These are phyloP conservation scores for Oxystoma pomonae DNA, from an alignment of 2,888 invertebrate genomes.

Conservation along the genomic window DNA sequence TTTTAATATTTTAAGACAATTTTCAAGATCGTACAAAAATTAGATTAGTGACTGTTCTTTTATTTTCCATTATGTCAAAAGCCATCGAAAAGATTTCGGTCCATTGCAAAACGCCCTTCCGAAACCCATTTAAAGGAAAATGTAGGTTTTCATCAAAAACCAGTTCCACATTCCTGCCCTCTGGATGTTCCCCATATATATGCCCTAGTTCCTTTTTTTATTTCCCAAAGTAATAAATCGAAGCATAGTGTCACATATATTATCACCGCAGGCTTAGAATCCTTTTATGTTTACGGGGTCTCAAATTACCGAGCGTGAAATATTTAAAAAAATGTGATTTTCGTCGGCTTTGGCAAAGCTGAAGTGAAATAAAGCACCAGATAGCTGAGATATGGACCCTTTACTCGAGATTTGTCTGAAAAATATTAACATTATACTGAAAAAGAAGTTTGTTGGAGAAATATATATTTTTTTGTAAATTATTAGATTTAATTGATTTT, in stretches of 20 bases:
- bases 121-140: not conserved
- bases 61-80: too few relatives aligned
- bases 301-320: conserved; percentile 21
- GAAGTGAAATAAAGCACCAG: conserved; percentile 7
- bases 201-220: conserved; percentile 14
- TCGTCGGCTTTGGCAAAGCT: conserved; percentile 4
- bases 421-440: too few relatives aligned
- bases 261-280: conserved; percentile 14
- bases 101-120: too few relatives aligned
- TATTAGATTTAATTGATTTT: too few relatives aligned
- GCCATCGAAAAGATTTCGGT: too few relatives aligned
- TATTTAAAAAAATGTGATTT: conserved; percentile 22
- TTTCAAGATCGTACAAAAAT: too few relatives aligned
- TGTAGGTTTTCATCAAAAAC: not conserved
- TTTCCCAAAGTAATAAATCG: conserved; percentile 20
- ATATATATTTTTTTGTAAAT: too few relatives aligned
- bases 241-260: conserved; percentile 23
- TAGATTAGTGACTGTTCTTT: too few relatives aligned
- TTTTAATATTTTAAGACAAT: too few relatives aligned
- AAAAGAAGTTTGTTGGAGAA: too few relatives aligned
- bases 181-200: not conserved
- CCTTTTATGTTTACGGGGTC: conserved; percentile 18
- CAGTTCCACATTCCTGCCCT: not conserved
- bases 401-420: too few relatives aligned
- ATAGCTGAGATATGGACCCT: too few relatives aligned